phyloP scores from a whole-genome alignment of 2,888 invertebrate species.

The Tryphoninae sp. region DNA sequence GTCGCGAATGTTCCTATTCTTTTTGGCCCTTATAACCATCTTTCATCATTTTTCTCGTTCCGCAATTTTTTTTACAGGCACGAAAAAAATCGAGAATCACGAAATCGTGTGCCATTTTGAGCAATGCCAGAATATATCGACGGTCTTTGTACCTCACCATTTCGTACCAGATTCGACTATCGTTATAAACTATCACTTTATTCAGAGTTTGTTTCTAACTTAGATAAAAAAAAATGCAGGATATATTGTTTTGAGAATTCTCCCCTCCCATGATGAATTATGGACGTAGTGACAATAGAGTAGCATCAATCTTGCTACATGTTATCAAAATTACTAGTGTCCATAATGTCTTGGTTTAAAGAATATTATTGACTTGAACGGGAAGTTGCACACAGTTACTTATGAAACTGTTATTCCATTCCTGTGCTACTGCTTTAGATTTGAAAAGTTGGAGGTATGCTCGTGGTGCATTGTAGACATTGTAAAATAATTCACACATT shows the following conservation, averaged over 20 bases:
- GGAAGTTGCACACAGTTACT: too few relatives aligned
- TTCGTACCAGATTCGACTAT: slow-evolving; percentile 20
- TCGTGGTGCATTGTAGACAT: too few relatives aligned
- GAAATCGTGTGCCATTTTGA: slow-evolving; percentile 52
- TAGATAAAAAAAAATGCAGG: background rate
- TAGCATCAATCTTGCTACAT: too few relatives aligned
- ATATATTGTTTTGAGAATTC: slow-evolving; percentile 11
- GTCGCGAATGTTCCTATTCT: background rate
- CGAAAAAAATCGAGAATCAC: background rate
- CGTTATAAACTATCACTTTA: background rate
- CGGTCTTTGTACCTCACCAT: slow-evolving; percentile 15
- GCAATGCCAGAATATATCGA: slow-evolving; percentile 31
- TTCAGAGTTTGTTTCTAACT: background rate
- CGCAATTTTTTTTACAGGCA: background rate
- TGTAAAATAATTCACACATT: too few relatives aligned
- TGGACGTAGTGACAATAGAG: background rate
- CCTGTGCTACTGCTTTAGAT: too few relatives aligned
- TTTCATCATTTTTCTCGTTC: background rate
- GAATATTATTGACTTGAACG: too few relatives aligned
- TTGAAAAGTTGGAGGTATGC: too few relatives aligned
- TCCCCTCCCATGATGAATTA: slow-evolving; percentile 3
- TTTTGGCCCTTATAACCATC: background rate
- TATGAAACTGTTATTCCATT: too few relatives aligned
- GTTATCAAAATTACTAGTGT: background rate
- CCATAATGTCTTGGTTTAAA: background rate